phyloP scores from a whole-genome alignment of 2,113 vertebrate species.

The Thunnus thynnus region DNA sequence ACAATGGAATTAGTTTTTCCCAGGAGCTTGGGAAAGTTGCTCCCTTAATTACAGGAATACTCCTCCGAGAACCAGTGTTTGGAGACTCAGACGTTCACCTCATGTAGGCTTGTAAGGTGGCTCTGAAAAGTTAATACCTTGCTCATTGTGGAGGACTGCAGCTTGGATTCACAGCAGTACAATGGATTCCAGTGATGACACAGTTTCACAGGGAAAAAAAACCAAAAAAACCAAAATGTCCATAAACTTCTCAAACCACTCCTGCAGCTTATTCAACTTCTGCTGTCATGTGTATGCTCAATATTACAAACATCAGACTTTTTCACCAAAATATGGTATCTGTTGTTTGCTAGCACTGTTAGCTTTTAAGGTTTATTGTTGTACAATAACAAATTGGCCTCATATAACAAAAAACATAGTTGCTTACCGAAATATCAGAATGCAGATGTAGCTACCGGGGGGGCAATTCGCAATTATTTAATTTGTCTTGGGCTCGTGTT shows the following conservation, averaged over 20 bases:
- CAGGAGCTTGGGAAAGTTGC: neutral
- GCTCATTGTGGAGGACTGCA: too few species aligned
- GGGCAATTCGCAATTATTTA: too few species aligned
- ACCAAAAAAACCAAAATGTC: neutral
- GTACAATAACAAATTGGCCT: too few species aligned
- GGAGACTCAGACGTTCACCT: neutral
- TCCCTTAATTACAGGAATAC: neutral
- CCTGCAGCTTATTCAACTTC: neutral
- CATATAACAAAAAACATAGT: too few species aligned
- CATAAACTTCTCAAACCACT: neutral
- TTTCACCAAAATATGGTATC: too few species aligned
- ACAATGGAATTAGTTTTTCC: slow-evolving; percentile 33
- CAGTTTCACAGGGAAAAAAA: too few species aligned
- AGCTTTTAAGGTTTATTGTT: too few species aligned
- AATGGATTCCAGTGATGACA: neutral
- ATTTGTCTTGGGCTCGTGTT: too few species aligned
- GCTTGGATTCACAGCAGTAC: neutral
- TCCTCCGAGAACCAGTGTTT: neutral
- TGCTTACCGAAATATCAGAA: too few species aligned
- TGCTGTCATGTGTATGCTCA: neutral
- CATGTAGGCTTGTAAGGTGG: neutral
- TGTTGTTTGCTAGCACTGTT: too few species aligned
- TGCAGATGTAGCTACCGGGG: too few species aligned
- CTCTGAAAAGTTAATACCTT: too few species aligned
- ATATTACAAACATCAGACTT: neutral